Evolutionary conservation across 2,797 vertebrate species (phyloP).

Genomic region (Poeciliopsis presidionis): DNA sequence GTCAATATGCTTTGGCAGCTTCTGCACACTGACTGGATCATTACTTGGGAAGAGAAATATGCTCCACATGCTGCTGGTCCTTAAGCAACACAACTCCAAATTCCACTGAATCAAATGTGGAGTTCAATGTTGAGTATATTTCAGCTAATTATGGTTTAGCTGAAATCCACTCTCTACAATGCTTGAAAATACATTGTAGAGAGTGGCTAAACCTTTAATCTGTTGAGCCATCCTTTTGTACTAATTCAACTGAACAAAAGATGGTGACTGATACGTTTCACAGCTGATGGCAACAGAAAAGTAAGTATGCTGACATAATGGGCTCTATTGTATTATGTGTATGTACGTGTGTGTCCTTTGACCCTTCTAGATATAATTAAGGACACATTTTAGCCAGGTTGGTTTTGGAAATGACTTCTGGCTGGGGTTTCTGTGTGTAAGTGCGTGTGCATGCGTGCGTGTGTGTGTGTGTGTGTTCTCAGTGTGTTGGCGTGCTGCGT

Average conservation of each 20-base stretch:
- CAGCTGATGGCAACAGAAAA: slow-evolving; percentile 53
- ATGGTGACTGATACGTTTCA: slow-evolving; percentile 55
- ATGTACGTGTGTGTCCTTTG: slow-evolving; percentile 53
- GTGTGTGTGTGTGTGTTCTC: slow-evolving; percentile 7
- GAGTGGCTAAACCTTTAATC: slow-evolving; percentile 14
- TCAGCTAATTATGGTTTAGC: slow-evolving; percentile 27
- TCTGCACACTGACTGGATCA: slow-evolving; percentile 51
- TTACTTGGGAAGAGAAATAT: slow-evolving; percentile 59
- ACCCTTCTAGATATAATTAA: slow-evolving; percentile 75
- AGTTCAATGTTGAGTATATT: slow-evolving; percentile 17
- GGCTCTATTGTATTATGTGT: slow-evolving; percentile 58
- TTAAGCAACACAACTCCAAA: slow-evolving; percentile 23
- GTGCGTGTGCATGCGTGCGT: neutral
- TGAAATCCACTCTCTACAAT: too few relatives aligned
- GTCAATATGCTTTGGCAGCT: slow-evolving; percentile 47
- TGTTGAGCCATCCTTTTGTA: slow-evolving; percentile 5
- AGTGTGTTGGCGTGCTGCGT: slow-evolving; percentile 14
- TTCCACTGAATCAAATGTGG: slow-evolving; percentile 33
- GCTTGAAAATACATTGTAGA: slow-evolving; percentile 4
- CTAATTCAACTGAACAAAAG: slow-evolving; percentile 31
- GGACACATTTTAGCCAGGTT: slow-evolving; percentile 74
- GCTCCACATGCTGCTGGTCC: slow-evolving; percentile 41
- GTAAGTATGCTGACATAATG: slow-evolving; percentile 61
- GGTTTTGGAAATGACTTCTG: slow-evolving; percentile 46
- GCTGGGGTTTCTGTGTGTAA: slow-evolving; percentile 18